These are phyloP conservation scores for Episyrphus balteatus DNA, from an alignment of 1,140 invertebrate genomes.

Conservation along the genomic window DNA sequence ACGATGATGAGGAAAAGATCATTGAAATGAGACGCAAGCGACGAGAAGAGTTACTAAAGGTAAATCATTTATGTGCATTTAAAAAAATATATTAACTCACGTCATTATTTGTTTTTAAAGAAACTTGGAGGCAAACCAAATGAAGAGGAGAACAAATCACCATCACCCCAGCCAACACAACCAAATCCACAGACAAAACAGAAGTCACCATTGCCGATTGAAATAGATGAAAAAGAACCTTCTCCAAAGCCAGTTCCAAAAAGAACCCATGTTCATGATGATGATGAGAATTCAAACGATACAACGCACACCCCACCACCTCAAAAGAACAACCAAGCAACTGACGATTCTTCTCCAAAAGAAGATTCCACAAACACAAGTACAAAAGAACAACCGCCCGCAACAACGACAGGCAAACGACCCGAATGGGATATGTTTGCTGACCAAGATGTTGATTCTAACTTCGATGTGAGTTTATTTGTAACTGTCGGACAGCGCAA, in stretches of 20 bases:
- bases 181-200: no score
- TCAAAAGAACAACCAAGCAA: not conserved
- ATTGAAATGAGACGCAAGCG: constrained; percentile 83
- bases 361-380: not conserved
- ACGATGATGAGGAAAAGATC: constrained; percentile 89
- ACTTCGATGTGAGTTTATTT: constrained; percentile 64
- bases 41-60: constrained; percentile 78
- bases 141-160: no score
- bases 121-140: not conserved
- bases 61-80: constrained; percentile 34
- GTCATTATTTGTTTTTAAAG: not conserved
- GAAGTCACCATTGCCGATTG: no score
- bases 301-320: not conserved
- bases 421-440: constrained; percentile 80
- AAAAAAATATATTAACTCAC: no score
- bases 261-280: no score
- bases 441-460: constrained; percentile 74
- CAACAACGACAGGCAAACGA: constrained; percentile 27
- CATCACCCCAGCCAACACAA: no score
- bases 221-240: no score
- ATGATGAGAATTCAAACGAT: no score
- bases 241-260: no score
- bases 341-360: no score
- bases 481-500: constrained; percentile 22
- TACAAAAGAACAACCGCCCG: constrained; percentile 14